Base-by-base conservation (phyloP, 2,888 invertebrate genomes). In the Aethes cnicana region DNA sequence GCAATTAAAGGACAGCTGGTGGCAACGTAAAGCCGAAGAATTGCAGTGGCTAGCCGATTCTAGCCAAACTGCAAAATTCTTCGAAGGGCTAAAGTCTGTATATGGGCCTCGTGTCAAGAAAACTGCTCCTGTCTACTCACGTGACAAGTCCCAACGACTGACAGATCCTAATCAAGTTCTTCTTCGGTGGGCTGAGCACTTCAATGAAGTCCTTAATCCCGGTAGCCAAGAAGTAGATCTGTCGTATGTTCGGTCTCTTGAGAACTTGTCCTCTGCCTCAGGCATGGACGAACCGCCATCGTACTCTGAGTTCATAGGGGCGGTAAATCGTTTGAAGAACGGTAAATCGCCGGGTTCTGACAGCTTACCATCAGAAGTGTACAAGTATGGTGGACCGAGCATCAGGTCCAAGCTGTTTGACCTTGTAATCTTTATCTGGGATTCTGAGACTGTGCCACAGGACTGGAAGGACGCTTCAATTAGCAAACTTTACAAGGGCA, bases 1-100 rank as follows among this genome's bases (percentile, higher is more conserved):
- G 3, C 48, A 47, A 11, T 50, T 57, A 3, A 58, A 57, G 37
- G 47, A 57, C 28, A 17, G 30, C 1, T 59, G 55, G 59, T 57
- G 56, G 61, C 5, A 3, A 2, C 14, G 7, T 1, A 61, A 59
- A 44, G 48, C 56, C 1, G 8, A 35, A 7, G 55, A 57, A 36
- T 5, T 57, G n/a, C 59, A 58, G 23, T 20, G 21, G 6, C 32
- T 48, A 11, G 54, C 54, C n/a, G 55, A 57, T 25, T 43, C 33
- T 25, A 32, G 44, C 6, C 54, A 54, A 14, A 20, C 32, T 4
- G 48, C 42, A 3, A 21, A 12, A 11, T 57, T 59, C 21, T 59
- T 56, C 18, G 53, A 55, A 32, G 3, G 48, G 4, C 26, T 53
- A n/a, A 20, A 20, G 20, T n/a, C 32, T 28, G 30, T 55, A 4